Conservation (phyloP, 2,888 invertebrate species). For the Chrysomela aeneicollis region DNA sequence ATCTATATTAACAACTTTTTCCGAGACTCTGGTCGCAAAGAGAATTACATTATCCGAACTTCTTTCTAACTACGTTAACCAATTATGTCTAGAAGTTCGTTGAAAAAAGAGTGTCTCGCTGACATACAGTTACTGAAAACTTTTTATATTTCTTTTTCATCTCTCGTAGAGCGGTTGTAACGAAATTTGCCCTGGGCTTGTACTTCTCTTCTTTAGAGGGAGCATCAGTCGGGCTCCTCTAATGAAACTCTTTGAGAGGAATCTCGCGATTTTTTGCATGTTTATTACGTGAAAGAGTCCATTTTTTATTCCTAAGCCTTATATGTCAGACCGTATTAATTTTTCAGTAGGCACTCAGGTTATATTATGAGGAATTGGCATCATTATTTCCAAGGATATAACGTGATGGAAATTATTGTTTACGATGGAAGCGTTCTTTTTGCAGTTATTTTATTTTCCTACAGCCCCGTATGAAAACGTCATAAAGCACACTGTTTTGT, state of each 20-base stretch:
- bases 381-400: too few relatives aligned
- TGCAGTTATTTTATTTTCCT: too few relatives aligned
- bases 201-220: neutral
- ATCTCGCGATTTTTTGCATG: neutral
- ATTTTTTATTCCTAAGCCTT: neutral
- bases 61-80: constrained; percentile 3
- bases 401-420: too few relatives aligned
- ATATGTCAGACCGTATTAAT: neutral
- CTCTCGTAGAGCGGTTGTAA: neutral
- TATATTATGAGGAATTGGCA: too few relatives aligned
- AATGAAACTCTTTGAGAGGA: neutral
- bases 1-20: neutral
- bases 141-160: neutral
- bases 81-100: neutral
- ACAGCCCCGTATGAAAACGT: too few relatives aligned
- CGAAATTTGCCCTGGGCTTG: neutral
- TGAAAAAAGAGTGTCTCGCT: neutral
- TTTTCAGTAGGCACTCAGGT: neutral
- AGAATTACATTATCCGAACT: neutral
- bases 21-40: neutral
- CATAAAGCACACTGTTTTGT: too few relatives aligned
- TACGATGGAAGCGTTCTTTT: too few relatives aligned
- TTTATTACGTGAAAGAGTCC: neutral
- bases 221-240: neutral
- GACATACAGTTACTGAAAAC: neutral